These are phyloP conservation scores for Cyclophora punctaria DNA, from an alignment of 2,888 invertebrate species.

Conservation along the genomic window DNA sequence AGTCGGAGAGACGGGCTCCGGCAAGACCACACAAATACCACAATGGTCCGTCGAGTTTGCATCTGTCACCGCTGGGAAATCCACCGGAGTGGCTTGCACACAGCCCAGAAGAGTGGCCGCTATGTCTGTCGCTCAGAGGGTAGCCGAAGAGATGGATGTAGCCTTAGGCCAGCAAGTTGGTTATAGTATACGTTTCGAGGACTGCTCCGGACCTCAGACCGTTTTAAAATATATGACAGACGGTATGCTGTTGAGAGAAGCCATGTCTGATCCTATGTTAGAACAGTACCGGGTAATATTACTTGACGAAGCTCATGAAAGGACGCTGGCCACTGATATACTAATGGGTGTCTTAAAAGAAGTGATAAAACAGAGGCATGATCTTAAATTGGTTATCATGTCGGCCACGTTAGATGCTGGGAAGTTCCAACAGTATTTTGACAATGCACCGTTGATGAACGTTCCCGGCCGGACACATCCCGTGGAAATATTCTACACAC, in stretches of 20 bases:
- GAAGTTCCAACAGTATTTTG: conserved; percentile 99
- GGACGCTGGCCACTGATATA: conserved; percentile 98
- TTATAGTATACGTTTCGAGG: conserved; percentile 96
- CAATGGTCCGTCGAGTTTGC: conserved; percentile 75
- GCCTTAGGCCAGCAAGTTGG: conserved; percentile 79
- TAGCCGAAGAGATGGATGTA: conserved; percentile 99
- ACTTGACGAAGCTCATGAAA: conserved; percentile 99
- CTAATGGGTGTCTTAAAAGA: conserved; percentile 99
- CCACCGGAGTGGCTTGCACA: conserved; percentile 90
- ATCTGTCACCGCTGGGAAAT: conserved; percentile 47
- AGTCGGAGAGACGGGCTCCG: conserved; percentile 99
- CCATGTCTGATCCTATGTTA: conserved; percentile 99
- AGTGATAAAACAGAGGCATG: conserved; percentile 92
- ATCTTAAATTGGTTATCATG: conserved; percentile 98
- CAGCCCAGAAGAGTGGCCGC: conserved; percentile 98
- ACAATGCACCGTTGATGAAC: conserved; percentile 98
- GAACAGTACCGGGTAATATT: conserved; percentile 96
- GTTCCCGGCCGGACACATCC: conserved; percentile 85
- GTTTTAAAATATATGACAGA: conserved; percentile 99
- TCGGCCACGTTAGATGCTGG: conserved; percentile 99
- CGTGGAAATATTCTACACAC: conserved; percentile 94
- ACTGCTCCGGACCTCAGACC: conserved; percentile 96
- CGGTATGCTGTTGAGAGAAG: conserved; percentile 99
- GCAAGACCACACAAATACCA: conserved; percentile 99
- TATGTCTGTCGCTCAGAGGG: conserved; percentile 99